Evolutionary conservation across 2,113 vertebrate genomes (phyloP), one percentile per base, ranked within the genome.

Genomic region (Redunca redunca): DNA sequence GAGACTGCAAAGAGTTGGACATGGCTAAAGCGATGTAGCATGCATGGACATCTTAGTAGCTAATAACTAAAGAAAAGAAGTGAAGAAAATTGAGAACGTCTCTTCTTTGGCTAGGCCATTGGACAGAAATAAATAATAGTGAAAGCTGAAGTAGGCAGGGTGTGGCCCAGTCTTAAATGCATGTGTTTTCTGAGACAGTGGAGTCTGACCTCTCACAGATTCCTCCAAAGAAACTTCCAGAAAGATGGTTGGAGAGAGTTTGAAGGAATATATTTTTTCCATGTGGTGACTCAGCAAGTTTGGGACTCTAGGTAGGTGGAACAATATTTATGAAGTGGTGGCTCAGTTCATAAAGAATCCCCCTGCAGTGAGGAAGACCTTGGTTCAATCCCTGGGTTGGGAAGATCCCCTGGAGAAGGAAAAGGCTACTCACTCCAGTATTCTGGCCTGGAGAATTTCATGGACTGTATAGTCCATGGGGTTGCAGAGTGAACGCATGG

Each of bases 211-310:
- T 81, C 46, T 30, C 6, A 33, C 43, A 88, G 40, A 16, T 25
- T 23, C 10, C 23, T 46, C 36, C 33, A n/a, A 5, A 40, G 43
- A n/a, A 36, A 21, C 2, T 81, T 53, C 25, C 16, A 33, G 43
- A 57, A 33, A 55, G 28, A 60, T 3, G 25, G 0, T 2, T 81
- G 43, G 64, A 91, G 82, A 43, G 25, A 53, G 12, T 21, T 21
- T 5, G 5, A 26, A 53, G 71, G 2, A 19, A 23, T 15, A 1
- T 1, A 2, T 33, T 8, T 64, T 57, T 64, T 14, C 48, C 46
- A 46, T 0, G 0, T 80, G 60, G 15, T 28, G 17, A 19, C 4
- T 1, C n/a, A 33, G 2, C 6, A 4, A 15, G 7, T 26, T 36
- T 19, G 13, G 36, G 26, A 36, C 5, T 25, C 40, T 13, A 14